Evolutionary conservation across 2,888 invertebrate species (phyloP), one percentile per base, ranked within the genome.

Genomic region (Eustalomyia histrio): DNA sequence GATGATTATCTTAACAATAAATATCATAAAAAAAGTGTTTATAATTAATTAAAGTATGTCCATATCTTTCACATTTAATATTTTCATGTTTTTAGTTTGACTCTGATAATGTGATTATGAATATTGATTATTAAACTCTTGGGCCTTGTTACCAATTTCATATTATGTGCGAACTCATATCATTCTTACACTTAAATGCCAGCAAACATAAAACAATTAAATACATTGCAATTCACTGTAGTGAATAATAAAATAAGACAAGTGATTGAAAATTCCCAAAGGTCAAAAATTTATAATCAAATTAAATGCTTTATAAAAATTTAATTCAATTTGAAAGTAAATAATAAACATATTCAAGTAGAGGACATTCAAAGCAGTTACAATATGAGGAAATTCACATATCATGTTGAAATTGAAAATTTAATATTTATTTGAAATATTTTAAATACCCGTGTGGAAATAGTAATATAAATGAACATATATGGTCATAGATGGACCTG

Each of bases 211-310:
- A 52, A 17, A 57, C 39, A 60, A 52, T 60, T 68, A 71, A 71
- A 52, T 63, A 39, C 29, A 47, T 47, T 33, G 53, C 18, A 39
- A 35, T 29, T 50, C 65, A 55, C 53, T 6, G 7, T n/a, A n/a
- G n/a, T 21, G 61, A n/a, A 63, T 55, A 63, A 39, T 16, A 60
- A 39, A 64, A 57, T 57, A 58, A 73, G 64, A 57, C 58, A 65
- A 74, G 58, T 74, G 74, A 57, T 65, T 74, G 24, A 53, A 50
- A 24, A 60, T 65, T 43, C 65, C 65, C 57, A 58, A 65, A 74
- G 21, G 52, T 50, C 18, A 33, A 55, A 50, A 35, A n/a, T n/a
- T n/a, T n/a, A n/a, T n/a, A 61, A 73, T 58, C 21, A 57, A 64
- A 64, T 73, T 64, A 73, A 73, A 64, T 65, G 53, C 10, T 55